Evolutionary conservation across 2,797 vertebrate species (phyloP), one percentile per base, ranked within the genome.

Genomic region (Gadopsis marmoratus): DNA sequence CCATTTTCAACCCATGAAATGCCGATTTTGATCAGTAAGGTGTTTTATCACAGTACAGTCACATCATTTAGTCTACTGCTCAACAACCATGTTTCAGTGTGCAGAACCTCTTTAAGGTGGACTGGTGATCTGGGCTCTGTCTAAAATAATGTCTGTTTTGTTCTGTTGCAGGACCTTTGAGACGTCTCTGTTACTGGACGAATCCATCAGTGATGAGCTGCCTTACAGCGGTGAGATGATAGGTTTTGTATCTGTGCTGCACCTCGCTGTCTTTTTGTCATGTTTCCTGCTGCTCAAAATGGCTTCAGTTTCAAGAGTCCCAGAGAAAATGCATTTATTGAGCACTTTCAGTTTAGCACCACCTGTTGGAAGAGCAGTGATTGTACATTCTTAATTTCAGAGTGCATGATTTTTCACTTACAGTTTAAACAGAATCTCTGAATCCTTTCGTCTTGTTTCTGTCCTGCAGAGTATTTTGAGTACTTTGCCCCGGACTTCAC

Each of bases 401-500:
- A 16, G 33, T 16, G 4, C 7, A 17, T 43, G 35, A 37, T 39
- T 26, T 45, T 47, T 69, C 50, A 67, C 47, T 14, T 1, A 8
- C 43, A n/a, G 23, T 23, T 35, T 10, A 21, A 55, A 54, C 29
- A 7, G 31, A 50, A 53, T 37, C 3, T 10, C 13, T 56, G 37
- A 1, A 10, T 19, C 48, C n/a, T 55, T 2, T 43, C 10, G 8
- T 58, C 11, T 6, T 37, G 14, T 66, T 33, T n/a, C 9, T 56
- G 6, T 70, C 7, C 11, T 59, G 33, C 92, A 99, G 98, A 99
- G 84, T 99, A 99, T 90, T 99, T 99, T 1, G 98, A 99, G 75
- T 99, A 99, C 93, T 99, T 99, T 43, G 97, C 98, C 84, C 98
- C 98, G 16, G 98, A 99, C 91, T 99, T 99, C 91, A 99, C 98